Evolutionary conservation across 1,140 invertebrate species (phyloP).

Genomic region (Trigoniulus corallinus): DNA sequence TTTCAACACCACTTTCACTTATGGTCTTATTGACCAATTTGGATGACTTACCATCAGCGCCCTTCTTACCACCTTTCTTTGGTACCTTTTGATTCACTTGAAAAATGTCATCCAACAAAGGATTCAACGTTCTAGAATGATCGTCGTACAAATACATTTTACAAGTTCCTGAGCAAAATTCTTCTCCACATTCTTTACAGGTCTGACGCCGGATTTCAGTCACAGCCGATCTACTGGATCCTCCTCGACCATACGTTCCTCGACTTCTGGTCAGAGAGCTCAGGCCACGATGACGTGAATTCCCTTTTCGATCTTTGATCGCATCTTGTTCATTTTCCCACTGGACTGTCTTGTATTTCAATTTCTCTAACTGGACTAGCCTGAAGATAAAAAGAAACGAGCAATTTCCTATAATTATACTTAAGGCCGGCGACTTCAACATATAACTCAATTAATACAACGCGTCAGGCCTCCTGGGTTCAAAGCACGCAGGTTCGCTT

Average conservation of each 20-base stretch:
- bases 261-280: too few relatives aligned
- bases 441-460: too few relatives aligned
- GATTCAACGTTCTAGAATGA: conserved; percentile 14
- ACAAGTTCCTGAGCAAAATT: conserved; percentile 55
- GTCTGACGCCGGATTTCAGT: conserved; percentile 22
- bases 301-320: not conserved
- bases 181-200: conserved; percentile 63
- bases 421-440: not conserved
- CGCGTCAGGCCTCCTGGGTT: too few relatives aligned
- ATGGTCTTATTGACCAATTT: too few relatives aligned
- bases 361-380: not conserved
- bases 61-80: too few relatives aligned
- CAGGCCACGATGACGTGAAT: not conserved
- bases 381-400: not conserved
- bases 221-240: conserved; percentile 11
- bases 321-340: not conserved
- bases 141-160: conserved; percentile 34
- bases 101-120: not conserved
- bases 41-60: too few relatives aligned
- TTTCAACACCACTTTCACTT: too few relatives aligned
- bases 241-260: not conserved
- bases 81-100: too few relatives aligned
- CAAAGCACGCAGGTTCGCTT: too few relatives aligned
- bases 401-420: not conserved
- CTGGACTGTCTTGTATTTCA: not conserved